Conservation (phyloP, 2,113 vertebrate genomes). For the Turdus rufiventris region DNA sequence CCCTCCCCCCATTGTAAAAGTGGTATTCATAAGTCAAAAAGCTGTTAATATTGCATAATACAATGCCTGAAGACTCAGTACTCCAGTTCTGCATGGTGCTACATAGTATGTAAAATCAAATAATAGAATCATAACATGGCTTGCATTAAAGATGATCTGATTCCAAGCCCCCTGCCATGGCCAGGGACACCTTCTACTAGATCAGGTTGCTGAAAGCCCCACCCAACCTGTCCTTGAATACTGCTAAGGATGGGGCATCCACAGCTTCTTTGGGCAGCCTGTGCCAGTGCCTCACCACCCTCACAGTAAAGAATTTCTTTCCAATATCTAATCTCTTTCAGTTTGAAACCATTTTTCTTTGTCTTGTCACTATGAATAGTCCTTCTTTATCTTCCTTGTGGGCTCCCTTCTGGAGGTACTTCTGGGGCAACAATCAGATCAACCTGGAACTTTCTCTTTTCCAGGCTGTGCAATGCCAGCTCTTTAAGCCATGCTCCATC, state of each 20-base stretch:
- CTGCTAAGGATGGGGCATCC: too few species aligned
- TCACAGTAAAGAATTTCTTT: not conserved
- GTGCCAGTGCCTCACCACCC: not conserved
- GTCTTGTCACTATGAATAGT: not conserved
- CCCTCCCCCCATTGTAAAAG: rapidly evolving
- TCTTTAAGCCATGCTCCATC: not conserved
- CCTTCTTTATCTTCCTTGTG: not conserved
- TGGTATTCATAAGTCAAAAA: not conserved
- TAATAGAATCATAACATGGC: not conserved
- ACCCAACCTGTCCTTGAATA: not conserved
- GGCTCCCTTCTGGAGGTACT: not conserved
- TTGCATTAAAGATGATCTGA: not conserved
- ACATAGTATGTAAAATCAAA: not conserved
- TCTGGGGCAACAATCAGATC: not conserved
- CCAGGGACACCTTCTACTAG: not conserved
- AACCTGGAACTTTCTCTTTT: not conserved
- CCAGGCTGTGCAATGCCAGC: not conserved
- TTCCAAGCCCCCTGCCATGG: not conserved
- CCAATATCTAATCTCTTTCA: not conserved
- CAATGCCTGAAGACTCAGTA: not conserved
- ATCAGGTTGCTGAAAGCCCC: not conserved
- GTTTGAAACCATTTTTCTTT: not conserved
- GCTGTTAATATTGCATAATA: not conserved
- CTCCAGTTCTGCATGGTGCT: not conserved
- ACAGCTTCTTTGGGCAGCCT: not conserved